Evolutionary conservation across 1,140 invertebrate species (phyloP), one percentile per base, ranked within the genome.

Genomic region (Cotesia typhae): DNA sequence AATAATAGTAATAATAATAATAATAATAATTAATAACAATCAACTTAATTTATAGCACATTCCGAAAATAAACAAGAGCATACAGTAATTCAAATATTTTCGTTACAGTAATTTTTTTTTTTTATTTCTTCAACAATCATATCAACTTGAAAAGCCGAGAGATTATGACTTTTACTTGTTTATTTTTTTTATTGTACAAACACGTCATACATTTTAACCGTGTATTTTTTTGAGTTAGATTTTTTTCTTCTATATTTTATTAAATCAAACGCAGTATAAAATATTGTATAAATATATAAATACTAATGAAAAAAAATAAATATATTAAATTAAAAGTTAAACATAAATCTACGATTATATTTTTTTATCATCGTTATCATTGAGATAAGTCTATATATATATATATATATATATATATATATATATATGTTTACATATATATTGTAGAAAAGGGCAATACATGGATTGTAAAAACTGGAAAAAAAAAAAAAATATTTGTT

Each of bases 211-310:
- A 76, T 9, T 69, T 69, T 72, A 74, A 41, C 67, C 71, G 52
- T 64, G 60, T 69, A 57, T 65, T 10, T 52, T 70, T 75, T 72
- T 74, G 41, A 61, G 60, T 41, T 73, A 36, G 65, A 6, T 73
- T 52, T 76, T 76, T 61, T 74, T 81, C 28, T 70, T 52, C 51
- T 52, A 12, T 51, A 9, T 51, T 47, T 51, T 63, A 61, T 64
- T 67, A 65, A 52, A 60, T 57, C 76, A 84, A 82, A 72, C 80
- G 80, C 81, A 81, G 81, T 86, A 85, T 86, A 86, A 85, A 86
- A 86, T 85, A 84, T 83, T 81, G 80, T 85, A 85, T 85, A 85
- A 85, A 85, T 85, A 85, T 85, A 85, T 85, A 84, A 86, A 85
- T 83, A 86, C 79, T 82, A 80, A 84, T 83, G 82, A 81, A 85